These are phyloP conservation scores for Amblyraja radiata DNA, from an alignment of 2,797 vertebrate genomes.

Conservation along the genomic window DNA sequence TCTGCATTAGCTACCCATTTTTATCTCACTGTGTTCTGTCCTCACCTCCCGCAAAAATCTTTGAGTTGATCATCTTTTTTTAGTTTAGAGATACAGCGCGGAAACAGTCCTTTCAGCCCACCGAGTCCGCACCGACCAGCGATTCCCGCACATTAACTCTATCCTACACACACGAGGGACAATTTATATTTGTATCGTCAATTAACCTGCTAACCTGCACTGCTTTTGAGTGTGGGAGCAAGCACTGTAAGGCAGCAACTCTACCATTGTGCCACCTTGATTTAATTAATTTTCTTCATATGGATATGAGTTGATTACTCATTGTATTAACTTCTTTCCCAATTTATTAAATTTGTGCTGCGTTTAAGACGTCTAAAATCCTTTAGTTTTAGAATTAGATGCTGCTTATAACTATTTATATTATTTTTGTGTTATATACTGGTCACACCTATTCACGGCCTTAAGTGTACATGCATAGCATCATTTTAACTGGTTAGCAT, in stretches of 20 bases:
- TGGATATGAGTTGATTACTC: background rate
- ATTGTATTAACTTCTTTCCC: background rate
- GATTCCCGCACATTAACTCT: no score
- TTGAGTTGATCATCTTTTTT: background rate
- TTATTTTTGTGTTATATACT: background rate
- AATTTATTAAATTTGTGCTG: background rate
- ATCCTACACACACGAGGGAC: no score
- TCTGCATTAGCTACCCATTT: background rate
- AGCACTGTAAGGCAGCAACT: no score
- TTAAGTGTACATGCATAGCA: background rate
- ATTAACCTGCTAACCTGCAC: no score
- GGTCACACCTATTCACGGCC: background rate
- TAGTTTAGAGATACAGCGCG: no score
- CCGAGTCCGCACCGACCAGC: no score
- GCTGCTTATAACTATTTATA: background rate
- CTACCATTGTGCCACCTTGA: background rate
- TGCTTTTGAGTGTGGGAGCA: no score
- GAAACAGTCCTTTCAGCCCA: no score
- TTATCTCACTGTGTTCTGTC: background rate
- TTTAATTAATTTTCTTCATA: background rate
- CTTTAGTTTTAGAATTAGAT: background rate
- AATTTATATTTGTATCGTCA: no score
- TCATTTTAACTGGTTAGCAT: background rate
- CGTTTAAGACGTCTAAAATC: background rate
- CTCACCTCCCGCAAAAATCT: background rate